Base-by-base conservation (phyloP, 2,113 vertebrate species). In the Festucalex cinctus region DNA sequence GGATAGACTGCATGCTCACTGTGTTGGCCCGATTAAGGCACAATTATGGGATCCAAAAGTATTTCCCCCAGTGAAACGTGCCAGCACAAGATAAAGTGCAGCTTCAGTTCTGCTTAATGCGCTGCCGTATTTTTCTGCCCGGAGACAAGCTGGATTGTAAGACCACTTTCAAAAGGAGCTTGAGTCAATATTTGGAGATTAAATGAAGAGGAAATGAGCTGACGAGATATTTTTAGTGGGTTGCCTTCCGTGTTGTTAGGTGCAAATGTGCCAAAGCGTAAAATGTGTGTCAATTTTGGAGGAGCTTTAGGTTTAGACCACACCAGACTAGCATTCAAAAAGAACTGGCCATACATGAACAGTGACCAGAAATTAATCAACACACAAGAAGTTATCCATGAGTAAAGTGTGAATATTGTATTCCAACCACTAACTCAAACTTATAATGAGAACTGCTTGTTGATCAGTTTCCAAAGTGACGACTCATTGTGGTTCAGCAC, bases 161-260 rank as follows among this genome's bases (percentile, higher is more conserved):
- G 32, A 54, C 19, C 28, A 4, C 37, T 60, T 73, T 67, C 32
- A 9, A 74, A 37, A 6, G 1, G 1, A 48, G 49, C 65, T 69
- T 44, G 28, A 20, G 41, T 32, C 66, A 87, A 81, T 70, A 75
- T 75, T 73, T 75, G 49, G 35, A 73, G 76, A 65, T 67, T 24
- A 80, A 62, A 67, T 14, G 3, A 71, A 67, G 43, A 60, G 76
- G 70, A 85, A 81, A 83, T 57, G 76, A 78, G 72, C 66, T 1
- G 56, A 1, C 6, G 51, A 41, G 39, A 63, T 70, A 75, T 75
- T 81, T 83, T 81, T 66, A 69, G 68, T 1, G 46, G 1, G 41
- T 13, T 35, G 17, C 32, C 49, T 8, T 22, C 22, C 64, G 67
- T 22, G 46, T 28, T 5, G 19, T 20, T 61, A 70, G 35, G 17